phyloP scores from a whole-genome alignment of 2,888 invertebrate species.

The Chloromyia formosa region DNA sequence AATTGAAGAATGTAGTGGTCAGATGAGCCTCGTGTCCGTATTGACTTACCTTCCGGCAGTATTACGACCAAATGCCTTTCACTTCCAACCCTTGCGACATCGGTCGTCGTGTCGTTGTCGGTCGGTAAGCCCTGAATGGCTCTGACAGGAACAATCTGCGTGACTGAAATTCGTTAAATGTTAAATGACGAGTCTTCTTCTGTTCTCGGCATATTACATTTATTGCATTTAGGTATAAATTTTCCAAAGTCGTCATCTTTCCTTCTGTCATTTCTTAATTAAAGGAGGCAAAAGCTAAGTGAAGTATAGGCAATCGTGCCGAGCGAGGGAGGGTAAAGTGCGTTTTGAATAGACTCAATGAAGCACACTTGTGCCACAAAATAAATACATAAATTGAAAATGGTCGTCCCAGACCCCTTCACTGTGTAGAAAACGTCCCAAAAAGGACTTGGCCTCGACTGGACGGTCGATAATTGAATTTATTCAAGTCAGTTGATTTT shows the following conservation, averaged over 20 bases:
- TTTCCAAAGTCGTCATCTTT: slow-evolving; percentile 31
- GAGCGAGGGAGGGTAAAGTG: neutral
- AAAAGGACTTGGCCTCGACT: slow-evolving; percentile 7
- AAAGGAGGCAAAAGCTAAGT: slow-evolving; percentile 11
- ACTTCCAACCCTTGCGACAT: neutral
- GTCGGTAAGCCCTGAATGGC: neutral
- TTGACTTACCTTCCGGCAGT: neutral
- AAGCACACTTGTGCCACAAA: slow-evolving; percentile 26
- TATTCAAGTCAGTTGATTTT: slow-evolving; percentile 5
- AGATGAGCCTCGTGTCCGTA: neutral
- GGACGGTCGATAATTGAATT: slow-evolving; percentile 40
- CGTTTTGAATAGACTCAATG: slow-evolving; percentile 9
- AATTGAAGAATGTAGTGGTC: slow-evolving; percentile 36
- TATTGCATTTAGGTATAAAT: slow-evolving; percentile 35
- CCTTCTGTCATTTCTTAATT: slow-evolving; percentile 36
- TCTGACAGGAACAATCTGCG: slow-evolving; percentile 21
- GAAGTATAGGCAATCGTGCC: neutral
- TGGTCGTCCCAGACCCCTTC: neutral
- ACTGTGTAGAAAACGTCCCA: neutral
- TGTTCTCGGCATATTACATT: slow-evolving; percentile 20
- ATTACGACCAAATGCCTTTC: too few relatives aligned
- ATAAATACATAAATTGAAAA: neutral
- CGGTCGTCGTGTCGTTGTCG: neutral
- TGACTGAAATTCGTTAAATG: slow-evolving; percentile 39
- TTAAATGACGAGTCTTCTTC: neutral